Base-by-base conservation (phyloP, 2,888 invertebrate genomes). In the Drosophila greeni region DNA sequence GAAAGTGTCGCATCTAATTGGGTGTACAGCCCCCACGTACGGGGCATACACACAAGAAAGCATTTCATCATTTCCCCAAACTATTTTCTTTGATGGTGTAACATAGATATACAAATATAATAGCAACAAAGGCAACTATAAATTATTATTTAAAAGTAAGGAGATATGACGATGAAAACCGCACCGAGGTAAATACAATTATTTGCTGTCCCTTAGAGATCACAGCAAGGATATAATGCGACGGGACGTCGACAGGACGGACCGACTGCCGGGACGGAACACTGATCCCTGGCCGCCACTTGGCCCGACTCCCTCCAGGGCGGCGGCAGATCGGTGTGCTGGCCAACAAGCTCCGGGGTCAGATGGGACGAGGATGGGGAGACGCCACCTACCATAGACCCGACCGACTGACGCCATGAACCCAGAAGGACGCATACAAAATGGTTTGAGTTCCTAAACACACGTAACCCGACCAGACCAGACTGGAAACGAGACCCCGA, bases 401-500 rank as follows among this genome's bases (percentile, higher is more conserved):
- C 34, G 62, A 77, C 74, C 37, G 66, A 78, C 78, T 65, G 49
- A 82, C 77, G 36, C n/a, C 34, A 55, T 20, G 48, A 59, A 67
- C 59, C 53, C 65, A 47, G 48, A 26, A 57, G n/a, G 51, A 66
- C 29, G 48, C 33, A 60, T 69, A 84, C 81, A 74, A 80, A 76
- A 80, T 84, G 84, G 84, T 84, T 84, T 82, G 84, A 84, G 84
- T 80, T 80, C 80, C 84, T 80, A 80, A 68, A 66, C 72, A 65
- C 72, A 82, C 66, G 75, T 59, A 80, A 72, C 83, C 76, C 66
- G 26, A 29, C 42, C 49, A 16, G 29, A 61, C 40, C 11, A 42
- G 26, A 48, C 24, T 9, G 12, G 3, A 49, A 34, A 16, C 54
- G 14, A 18, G 51, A 70, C 33, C 58, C 9, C 20, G 23, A 66